Conservation (phyloP, 2,888 invertebrate genomes). For the Dicranocentrus wangi region DNA sequence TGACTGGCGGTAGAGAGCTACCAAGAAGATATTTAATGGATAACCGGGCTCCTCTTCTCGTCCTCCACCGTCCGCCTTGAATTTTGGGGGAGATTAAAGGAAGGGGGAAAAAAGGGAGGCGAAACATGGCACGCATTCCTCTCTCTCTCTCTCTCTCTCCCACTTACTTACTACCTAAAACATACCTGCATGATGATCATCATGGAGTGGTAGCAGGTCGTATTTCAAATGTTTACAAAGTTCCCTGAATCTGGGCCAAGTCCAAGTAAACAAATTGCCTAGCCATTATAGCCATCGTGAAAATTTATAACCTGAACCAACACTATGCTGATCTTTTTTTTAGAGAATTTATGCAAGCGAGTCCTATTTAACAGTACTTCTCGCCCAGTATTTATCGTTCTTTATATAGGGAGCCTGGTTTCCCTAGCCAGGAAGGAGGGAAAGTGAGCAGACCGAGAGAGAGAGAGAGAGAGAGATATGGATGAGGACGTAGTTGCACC, state of each 20-base stretch:
- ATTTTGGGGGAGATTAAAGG: too few species aligned
- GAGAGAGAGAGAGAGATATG: background rate
- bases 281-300: constrained; percentile 56
- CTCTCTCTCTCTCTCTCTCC: background rate
- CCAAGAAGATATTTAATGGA: too few species aligned
- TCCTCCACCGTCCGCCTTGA: too few species aligned
- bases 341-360: constrained; percentile 56
- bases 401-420: too few species aligned
- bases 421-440: too few species aligned
- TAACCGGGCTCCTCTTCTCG: too few species aligned
- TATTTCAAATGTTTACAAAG: constrained; percentile 61
- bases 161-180: too few species aligned
- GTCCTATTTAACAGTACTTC: constrained; percentile 36
- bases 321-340: constrained; percentile 3
- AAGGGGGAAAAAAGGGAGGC: background rate
- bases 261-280: constrained; percentile 66
- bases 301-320: constrained; percentile 66
- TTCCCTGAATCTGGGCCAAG: constrained; percentile 65
- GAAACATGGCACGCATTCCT: background rate
- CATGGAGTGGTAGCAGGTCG: constrained; percentile 23
- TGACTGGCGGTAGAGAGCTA: too few species aligned
- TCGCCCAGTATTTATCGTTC: constrained; percentile 29
- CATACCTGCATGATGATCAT: constrained; percentile 14
- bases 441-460: background rate
- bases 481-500: background rate